Evolutionary conservation across 2,888 invertebrate species (phyloP), one percentile per base, ranked within the genome.

Genomic region (Aphidius colemani): DNA sequence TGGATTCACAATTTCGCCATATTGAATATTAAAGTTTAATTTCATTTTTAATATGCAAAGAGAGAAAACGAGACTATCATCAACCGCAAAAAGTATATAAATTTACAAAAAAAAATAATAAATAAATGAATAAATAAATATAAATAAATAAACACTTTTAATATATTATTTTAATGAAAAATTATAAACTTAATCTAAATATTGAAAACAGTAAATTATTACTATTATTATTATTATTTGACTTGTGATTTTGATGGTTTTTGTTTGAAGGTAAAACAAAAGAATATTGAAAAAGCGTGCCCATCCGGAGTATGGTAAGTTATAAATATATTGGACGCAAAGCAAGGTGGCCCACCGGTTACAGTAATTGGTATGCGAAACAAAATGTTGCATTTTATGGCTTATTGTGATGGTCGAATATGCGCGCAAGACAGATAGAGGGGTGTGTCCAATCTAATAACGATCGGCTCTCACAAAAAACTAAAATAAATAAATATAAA

Each of bases 371-470:
- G 74, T 73, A 76, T 74, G 77, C 71, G 75, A 76, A 78, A 75
- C 77, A 78, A 76, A 80, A 79, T 77, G 78, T 75, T 75, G 75
- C 78, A 76, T 74, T 81, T 81, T 81, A 81, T 79, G 80, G 79
- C 75, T 80, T 80, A 81, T 81, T 77, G 79, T 73, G 75, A 78
- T 72, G 77, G 72, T 69, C 69, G 66, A 69, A 66, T 30, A 70
- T 70, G 72, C 66, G 71, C 59, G 64, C 66, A 60, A 50, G 68
- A 63, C 67, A 66, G 61, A 66, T 66, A 63, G 68, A 66, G 59
- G 67, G 80, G 79, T 77, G 80, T 77, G 77, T 76, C 79, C 78
- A 74, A 81, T 81, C 79, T 78, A 80, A 80, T 81, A 81, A 80
- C 77, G 80, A 80, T 80, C 77, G 78, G 75, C 74, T 77, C 66